These are phyloP conservation scores for Cotesia chilonis DNA, from an alignment of 1,140 invertebrate species.

Conservation along the genomic window DNA sequence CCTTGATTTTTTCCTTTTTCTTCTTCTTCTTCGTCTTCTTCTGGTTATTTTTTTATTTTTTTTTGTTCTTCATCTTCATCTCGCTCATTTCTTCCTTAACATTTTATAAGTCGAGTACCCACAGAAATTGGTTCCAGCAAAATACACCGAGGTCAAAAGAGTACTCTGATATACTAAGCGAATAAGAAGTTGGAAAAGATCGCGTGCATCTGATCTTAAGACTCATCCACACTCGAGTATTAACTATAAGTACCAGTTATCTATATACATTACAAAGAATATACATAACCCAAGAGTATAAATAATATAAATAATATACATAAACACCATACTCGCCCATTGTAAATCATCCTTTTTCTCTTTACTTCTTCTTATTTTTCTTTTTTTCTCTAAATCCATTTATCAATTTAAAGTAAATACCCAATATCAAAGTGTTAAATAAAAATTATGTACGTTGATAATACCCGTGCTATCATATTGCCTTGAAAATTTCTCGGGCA, in stretches of 20 bases:
- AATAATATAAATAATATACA: neutral
- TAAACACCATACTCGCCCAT: neutral
- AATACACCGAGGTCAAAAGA: conserved; percentile 49
- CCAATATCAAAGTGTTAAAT: no score
- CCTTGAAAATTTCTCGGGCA: no score
- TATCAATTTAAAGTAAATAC: no score
- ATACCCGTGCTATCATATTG: no score
- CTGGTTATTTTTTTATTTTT: neutral
- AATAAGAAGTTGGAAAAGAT: conserved; percentile 42
- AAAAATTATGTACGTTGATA: no score
- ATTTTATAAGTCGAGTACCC: conserved; percentile 25
- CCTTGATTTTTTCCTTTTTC: no score
- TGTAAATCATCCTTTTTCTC: neutral
- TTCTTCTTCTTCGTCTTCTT: neutral
- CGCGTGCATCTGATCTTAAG: conserved; percentile 48
- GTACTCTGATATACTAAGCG: conserved; percentile 34
- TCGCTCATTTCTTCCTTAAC: no score
- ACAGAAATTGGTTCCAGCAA: conserved; percentile 54
- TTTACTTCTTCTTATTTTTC: no score
- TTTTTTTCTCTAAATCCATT: no score
- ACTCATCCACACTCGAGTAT: conserved; percentile 56
- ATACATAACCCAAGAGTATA: neutral
- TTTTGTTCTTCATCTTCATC: no score
- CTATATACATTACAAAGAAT: conserved; percentile 40
- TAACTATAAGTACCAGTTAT: conserved; percentile 57